Evolutionary conservation across 2,888 invertebrate genomes (phyloP).

Genomic region (Sabatieria punctata): DNA sequence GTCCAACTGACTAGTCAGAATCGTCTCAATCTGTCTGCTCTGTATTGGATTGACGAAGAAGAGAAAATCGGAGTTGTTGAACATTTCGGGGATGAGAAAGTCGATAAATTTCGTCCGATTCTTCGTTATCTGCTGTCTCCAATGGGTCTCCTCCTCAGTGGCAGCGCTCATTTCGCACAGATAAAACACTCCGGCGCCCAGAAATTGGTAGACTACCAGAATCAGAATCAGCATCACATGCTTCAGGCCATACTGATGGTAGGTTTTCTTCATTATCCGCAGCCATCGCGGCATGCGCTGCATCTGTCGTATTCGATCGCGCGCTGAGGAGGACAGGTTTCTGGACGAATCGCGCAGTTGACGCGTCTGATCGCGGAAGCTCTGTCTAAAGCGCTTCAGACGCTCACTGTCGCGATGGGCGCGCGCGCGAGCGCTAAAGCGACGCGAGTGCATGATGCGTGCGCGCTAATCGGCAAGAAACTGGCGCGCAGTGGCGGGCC

Average conservation of each 20-base stretch:
- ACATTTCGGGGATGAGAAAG: constrained; percentile 17
- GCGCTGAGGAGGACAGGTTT: too few species aligned
- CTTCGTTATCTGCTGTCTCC: background rate
- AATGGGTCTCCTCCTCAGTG: background rate
- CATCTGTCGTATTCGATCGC: too few species aligned
- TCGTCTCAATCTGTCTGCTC: constrained; percentile 8
- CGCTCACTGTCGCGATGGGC: too few species aligned
- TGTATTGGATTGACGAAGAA: constrained; percentile 21
- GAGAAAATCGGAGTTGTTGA: constrained; percentile 23
- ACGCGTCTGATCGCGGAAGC: too few species aligned
- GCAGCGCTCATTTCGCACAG: constrained; percentile 2
- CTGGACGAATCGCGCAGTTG: too few species aligned
- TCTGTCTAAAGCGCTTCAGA: too few species aligned
- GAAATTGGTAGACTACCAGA: constrained; percentile 7
- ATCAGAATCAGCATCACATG: constrained; percentile 7
- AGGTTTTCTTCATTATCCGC: background rate
- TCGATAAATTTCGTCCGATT: constrained; percentile 19
- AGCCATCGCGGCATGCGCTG: background rate
- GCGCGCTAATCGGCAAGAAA: too few species aligned
- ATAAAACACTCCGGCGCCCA: constrained; percentile 8
- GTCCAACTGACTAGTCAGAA: constrained; percentile 11
- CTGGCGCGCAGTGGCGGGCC: too few species aligned
- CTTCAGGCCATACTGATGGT: constrained; percentile 6
- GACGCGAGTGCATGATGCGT: too few species aligned
- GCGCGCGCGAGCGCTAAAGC: too few species aligned